Evolutionary conservation across 2,113 vertebrate species (phyloP), one percentile per base, ranked within the genome.

Genomic region (Pao palembangensis): DNA sequence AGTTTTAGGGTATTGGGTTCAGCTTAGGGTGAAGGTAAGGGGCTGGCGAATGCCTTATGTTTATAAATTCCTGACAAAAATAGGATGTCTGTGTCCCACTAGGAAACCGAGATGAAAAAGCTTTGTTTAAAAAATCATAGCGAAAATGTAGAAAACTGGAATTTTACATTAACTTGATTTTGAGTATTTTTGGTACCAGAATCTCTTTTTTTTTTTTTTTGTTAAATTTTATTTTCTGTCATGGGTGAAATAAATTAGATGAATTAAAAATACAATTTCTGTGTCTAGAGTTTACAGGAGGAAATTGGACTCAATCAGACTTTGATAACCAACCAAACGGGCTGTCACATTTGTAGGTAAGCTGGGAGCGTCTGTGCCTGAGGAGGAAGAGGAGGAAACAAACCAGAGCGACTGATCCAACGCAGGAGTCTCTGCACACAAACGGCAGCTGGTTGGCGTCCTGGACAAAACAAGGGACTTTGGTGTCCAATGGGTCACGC

Each of bases 311-410:
- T 51, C 2, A 8, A 14, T 38, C 8, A 38, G 8, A 38, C 34
- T 10, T 21, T 7, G 12, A 25, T 6, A 51, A 16, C 13, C 16
- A 2, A 53, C 0, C 47, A 25, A 43, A 44, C 48, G 50, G 20
- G 23, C 25, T 2, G 67, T 38, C 64, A 34, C 77, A 47, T 75
- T 44, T 58, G 53, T 17, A 87, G 85, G 71, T 18, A 84, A 81
- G 3, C 55, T 82, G 75, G 72, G 82, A 25, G 28, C 28, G 10
- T 11, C 69, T 0, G 73, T 87, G 31, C 77, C 75, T 0, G 85
- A 85, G 61, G 85, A 87, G 17, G 82, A 85, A 0, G 80, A 84
- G 48, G 79, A 82, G 51, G 83, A 76, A 23, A 10, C 28, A 38
- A 44, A 11, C 53, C 75, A 67, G 63, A 71, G 51, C 0, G 28